Evolutionary conservation across 2,888 invertebrate genomes (phyloP).

Genomic region (Blera fallax): DNA sequence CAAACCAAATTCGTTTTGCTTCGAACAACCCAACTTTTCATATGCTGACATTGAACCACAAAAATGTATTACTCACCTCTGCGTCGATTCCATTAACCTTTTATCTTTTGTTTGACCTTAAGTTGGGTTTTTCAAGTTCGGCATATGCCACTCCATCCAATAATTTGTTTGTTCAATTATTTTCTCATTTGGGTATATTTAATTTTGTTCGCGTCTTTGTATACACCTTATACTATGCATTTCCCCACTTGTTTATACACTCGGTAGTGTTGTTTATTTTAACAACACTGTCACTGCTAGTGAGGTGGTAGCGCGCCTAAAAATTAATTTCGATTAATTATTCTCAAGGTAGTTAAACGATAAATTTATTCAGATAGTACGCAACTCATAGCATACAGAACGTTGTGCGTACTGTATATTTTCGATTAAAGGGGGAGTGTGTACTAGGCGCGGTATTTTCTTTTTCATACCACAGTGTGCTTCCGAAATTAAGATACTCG

Average conservation of each 20-base stretch:
- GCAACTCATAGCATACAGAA: background rate
- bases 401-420: background rate
- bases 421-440: constrained; percentile 8
- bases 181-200: constrained; percentile 48
- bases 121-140: constrained; percentile 63
- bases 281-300: constrained; percentile 5
- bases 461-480: background rate
- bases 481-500: constrained; percentile 22
- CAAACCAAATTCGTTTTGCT: constrained; percentile 23
- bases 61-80: constrained; percentile 62
- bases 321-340: constrained; percentile 62
- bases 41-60: constrained; percentile 61
- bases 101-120: constrained; percentile 70
- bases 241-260: background rate
- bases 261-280: constrained; percentile 15
- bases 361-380: constrained; percentile 39
- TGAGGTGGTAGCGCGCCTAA: constrained; percentile 14
- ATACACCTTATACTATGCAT: constrained; percentile 18
- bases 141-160: constrained; percentile 47
- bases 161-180: constrained; percentile 69
- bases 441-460: constrained; percentile 4
- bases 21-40: constrained; percentile 31
- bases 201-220: constrained; percentile 6
- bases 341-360: constrained; percentile 62
- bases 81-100: constrained; percentile 64